Percentiles rank a stretch among this genome's conserved stretches.
Conservation (phyloP, 2,888 invertebrate genomes). For the Temnothorax rugatulus region DNA sequence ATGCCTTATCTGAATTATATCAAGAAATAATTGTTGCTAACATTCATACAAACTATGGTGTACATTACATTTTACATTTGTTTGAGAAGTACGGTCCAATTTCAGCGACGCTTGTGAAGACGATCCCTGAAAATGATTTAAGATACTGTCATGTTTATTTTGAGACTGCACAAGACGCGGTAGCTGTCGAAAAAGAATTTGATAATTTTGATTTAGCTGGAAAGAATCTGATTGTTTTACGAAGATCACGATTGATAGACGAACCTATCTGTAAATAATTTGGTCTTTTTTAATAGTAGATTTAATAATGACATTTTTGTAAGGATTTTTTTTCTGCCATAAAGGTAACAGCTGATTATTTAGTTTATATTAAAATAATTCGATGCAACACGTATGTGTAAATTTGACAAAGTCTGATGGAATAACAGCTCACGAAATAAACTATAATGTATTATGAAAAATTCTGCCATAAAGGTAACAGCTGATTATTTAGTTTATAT, state of each 20-base stretch:
- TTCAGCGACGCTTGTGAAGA: slow-evolving; percentile 71
- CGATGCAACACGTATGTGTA: too few species aligned
- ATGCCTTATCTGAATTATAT: not conserved
- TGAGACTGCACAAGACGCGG: slow-evolving; percentile 68
- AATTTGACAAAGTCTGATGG: too few species aligned
- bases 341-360: not conserved
- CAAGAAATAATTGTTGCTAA: slow-evolving; percentile 81
- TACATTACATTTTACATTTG: slow-evolving; percentile 79
- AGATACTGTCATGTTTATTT: slow-evolving; percentile 81
- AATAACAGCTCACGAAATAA: too few species aligned
- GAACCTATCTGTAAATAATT: slow-evolving; percentile 33
- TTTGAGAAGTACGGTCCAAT: slow-evolving; percentile 78
- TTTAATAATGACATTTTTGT: not conserved
- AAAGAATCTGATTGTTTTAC: slow-evolving; percentile 76
- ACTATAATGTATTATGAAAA: too few species aligned
- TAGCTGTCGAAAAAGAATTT: slow-evolving; percentile 70
- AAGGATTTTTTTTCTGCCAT: not conserved
- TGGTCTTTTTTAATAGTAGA: not conserved
- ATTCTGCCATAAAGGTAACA: not conserved
- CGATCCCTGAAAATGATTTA: slow-evolving; percentile 48
- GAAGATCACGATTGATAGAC: slow-evolving; percentile 58
- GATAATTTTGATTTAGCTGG: slow-evolving; percentile 72
- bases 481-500: not conserved
- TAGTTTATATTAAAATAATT: too few species aligned
- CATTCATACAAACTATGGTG: slow-evolving; percentile 70